Base-by-base conservation (phyloP, 2,113 vertebrate species). In the Thryonomys swinderianus region DNA sequence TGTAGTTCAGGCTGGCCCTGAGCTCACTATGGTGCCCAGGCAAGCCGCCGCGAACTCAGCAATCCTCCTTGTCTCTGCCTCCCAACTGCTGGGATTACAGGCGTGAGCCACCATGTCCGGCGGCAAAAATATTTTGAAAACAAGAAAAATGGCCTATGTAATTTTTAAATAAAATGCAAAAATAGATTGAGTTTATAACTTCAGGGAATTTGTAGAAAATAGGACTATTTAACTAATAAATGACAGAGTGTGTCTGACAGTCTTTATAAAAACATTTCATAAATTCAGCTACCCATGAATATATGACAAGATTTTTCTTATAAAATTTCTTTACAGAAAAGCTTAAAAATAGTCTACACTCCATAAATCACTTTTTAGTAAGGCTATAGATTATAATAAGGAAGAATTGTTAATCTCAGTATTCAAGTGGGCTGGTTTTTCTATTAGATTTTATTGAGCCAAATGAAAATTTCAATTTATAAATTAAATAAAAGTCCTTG, bases 381-480 rank as follows among this genome's bases (percentile, higher is more conserved):
- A 83, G 17, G 2, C 40, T 66, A n/a, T 17, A 95, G 27, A 42
- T 64, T 61, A 71, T 18, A 42, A 55, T 61, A 90, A 84, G 1
- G 13, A 93, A 69, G 20, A 81, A 82, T 67, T 88, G 91, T 80
- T 92, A 55, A 93, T 67, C 51, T 94, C 27, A 85, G 0, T 62
- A 80, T 57, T 90, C 79, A 93, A 92, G 40, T 40, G 17, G 13
- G 3, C 73, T 95, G 42, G 23, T 40, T 80, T 89, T 93, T 85
- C 85, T 82, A 76, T 10, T 85, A 90, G 86, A 85, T 61, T 92
- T 91, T 69, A 40, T 59, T 45, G n/a, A 88, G 40, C 71, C 27
- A 93, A 90, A 85, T 51, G 69, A 90, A 85, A 90, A n/a, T 62
- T 69, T 96, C 51, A 95, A 91, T n/a, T 88, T 45, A 85, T 27